Percentiles rank a stretch among this genome's conserved stretches.
Conservation (phyloP, 2,888 invertebrate genomes). For the Leucophenga montana region DNA sequence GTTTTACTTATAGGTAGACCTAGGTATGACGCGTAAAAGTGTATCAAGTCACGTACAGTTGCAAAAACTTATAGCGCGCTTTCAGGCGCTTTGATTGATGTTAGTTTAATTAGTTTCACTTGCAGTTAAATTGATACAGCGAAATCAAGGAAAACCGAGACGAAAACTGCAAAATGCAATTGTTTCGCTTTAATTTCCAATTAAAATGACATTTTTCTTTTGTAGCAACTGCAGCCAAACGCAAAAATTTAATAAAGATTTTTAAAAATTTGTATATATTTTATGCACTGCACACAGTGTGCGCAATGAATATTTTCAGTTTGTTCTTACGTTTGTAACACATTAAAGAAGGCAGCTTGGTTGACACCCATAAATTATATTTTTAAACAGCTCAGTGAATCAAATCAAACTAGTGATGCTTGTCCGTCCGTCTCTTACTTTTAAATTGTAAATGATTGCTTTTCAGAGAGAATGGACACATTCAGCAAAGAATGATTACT, state of each 20-base stretch:
- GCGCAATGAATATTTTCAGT: neutral
- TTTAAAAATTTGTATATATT: neutral
- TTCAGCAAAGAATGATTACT: too few relatives aligned
- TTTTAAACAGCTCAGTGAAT: too few relatives aligned
- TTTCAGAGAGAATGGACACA: too few relatives aligned
- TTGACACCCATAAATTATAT: too few relatives aligned
- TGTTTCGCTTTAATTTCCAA: constrained; percentile 6
- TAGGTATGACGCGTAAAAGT: too few relatives aligned
- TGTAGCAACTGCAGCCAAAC: neutral
- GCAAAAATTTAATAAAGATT: neutral
- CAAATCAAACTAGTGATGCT: too few relatives aligned
- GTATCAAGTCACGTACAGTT: too few relatives aligned
- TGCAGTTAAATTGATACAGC: neutral
- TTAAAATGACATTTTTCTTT: neutral
- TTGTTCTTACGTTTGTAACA: neutral
- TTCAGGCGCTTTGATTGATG: neutral
- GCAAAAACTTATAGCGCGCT: neutral
- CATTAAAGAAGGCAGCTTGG: neutral
- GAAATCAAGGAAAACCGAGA: too few relatives aligned
- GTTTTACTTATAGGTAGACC: too few relatives aligned
- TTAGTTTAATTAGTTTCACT: neutral
- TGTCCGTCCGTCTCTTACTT: too few relatives aligned
- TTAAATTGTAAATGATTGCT: too few relatives aligned
- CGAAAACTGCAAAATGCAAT: too few relatives aligned
- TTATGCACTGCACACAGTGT: neutral